Evolutionary conservation across 2,888 invertebrate species (phyloP), one percentile per base, ranked within the genome.

Genomic region (Heliconius ethilla): DNA sequence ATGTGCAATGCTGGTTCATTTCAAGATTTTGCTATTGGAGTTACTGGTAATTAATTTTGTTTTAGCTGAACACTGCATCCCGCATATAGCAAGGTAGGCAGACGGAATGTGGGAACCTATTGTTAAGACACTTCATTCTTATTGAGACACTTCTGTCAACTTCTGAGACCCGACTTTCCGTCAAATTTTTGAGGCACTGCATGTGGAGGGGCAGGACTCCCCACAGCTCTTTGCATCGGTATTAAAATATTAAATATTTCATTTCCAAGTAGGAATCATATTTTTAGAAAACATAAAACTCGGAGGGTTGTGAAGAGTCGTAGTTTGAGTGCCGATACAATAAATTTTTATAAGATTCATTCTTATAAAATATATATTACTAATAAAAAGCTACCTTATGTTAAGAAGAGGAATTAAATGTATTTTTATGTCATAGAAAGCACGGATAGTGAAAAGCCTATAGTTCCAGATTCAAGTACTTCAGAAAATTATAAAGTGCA

Each of bases 391-490:
- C 51, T 51, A 51, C 3, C 5, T 51, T n/a, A 59, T 59, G n/a
- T 59, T 59, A 59, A 33, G 10, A 59, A 59, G 3, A 59, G n/a
- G 59, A 59, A 3, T n/a, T 59, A 40, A 51, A 65, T 37, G 13
- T 59, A 70, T 29, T 72, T 9, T 78, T 29, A 33, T 11, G 27
- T 80, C 55, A 33, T 15, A 82, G 82, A 69, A 22, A 77, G 55
- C 62, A 77, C 55, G 65, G 79, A 77, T 70, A 74, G 77, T 27
- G 77, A 75, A 29, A 81, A 74, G 67, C 62, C 51, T 27, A 87
- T 85, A 83, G 86, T 90, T 82, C 90, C 92, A 80, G 91, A 91
- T 86, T 92, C 91, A 3, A 92, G 90, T 82, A 91, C 90, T 70
- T 87, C 91, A 69, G 91, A 91, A 83, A 88, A 82, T 78, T 80